Evolutionary conservation across 1,140 invertebrate species (phyloP), one percentile per base, ranked within the genome.

Genomic region (Notospermus geniculatus): DNA sequence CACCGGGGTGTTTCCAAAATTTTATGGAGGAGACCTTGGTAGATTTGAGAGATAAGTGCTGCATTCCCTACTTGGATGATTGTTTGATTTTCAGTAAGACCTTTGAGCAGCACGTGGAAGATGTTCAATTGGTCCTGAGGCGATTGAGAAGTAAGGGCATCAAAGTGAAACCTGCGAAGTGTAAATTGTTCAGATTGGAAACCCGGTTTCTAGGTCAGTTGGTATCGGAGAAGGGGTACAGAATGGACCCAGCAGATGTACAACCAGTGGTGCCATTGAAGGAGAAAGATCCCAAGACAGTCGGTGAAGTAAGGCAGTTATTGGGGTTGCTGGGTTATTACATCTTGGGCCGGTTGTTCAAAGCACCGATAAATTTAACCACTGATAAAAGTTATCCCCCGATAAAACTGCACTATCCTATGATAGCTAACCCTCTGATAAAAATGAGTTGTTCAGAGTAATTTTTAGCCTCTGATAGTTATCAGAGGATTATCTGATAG

Each of bases 251-350:
- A 17, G 68, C 64, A 23, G 84, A 85, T 57, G 66, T 79, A 0
- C 56, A 70, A 54, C 72, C 79, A 2, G 78, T 84, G n/a, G 62
- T 84, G 2, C 71, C 73, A n/a, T 62, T 84, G 2, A 65, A 69
- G 41, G 65, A 64, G 32, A 64, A 73, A 25, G 29, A 27, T 29
- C 67, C 70, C 19, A 71, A 61, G 52, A 78, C 62, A 57, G 60
- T 74, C 5, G 74, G 77, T 32, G 75, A 82, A 39, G 28, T 85
- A 0, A 61, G 79, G 52, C 30, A 73, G 36, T 81, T 86, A 59
- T 30, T 85, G 0, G 84, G 84, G 1, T 64, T 85, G 19, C 43
- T 78, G 28, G 73, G 75, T 36, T 83, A 80, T 62, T 78, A 77
- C n/a, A n/a, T n/a, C n/a, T n/a, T n/a, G n/a, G n/a, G n/a, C n/a